These are phyloP conservation scores for Panthera uncia DNA, from an alignment of 2,113 vertebrate species.

Conservation along the genomic window DNA sequence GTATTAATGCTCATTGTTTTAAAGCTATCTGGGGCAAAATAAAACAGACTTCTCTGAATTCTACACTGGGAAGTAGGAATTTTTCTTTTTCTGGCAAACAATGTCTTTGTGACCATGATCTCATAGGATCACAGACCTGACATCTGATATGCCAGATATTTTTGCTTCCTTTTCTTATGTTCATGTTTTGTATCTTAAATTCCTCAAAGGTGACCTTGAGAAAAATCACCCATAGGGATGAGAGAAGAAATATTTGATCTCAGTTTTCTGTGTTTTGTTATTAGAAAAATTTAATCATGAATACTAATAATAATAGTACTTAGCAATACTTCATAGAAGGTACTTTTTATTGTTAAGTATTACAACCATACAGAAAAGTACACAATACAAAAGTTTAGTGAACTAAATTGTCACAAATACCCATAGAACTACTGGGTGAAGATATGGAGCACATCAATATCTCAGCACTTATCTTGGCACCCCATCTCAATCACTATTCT, in stretches of 20 bases:
- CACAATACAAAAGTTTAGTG: background rate
- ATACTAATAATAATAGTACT: background rate
- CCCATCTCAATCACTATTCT: background rate
- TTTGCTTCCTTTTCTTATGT: too few relatives aligned
- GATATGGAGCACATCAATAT: background rate
- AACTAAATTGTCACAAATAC: background rate
- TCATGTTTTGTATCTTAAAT: too few relatives aligned
- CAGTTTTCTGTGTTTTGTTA: constrained; percentile 27
- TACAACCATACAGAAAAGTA: background rate
- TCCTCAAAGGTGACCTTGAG: too few relatives aligned
- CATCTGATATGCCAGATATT: background rate
- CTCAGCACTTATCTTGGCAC: background rate
- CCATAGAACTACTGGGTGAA: background rate
- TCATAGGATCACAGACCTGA: background rate
- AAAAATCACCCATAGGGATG: background rate
- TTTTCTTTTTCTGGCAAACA: constrained; percentile 28
- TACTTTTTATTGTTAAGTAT: background rate
- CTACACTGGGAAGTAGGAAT: background rate
- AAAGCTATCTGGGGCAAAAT: background rate
- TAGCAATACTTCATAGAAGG: background rate
- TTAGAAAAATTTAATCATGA: constrained; percentile 1
- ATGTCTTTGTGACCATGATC: background rate
- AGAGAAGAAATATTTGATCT: background rate
- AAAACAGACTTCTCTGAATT: background rate
- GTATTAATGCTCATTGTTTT: background rate